Base-by-base conservation (phyloP, 1,140 invertebrate species). In the Pollicipes pollicipes region DNA sequence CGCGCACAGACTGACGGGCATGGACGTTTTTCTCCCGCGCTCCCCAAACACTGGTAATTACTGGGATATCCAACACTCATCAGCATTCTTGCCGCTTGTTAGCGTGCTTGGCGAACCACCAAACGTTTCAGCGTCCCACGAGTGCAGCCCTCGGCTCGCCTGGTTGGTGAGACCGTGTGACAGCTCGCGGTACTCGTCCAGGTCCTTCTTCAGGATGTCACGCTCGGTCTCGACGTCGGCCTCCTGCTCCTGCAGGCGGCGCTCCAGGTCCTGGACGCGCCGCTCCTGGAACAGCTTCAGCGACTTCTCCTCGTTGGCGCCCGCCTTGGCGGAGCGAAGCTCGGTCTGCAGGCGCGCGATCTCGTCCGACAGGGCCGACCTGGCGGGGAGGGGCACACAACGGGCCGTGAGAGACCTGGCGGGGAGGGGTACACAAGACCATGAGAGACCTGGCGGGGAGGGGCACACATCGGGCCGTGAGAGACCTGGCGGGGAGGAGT, bases 251-350 rank as follows among this genome's bases (percentile, higher is more conserved):
- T 71, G 31, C 16, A 73, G 69, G 10, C 70, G 70, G 3, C 70
- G 70, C 66, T 75, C 74, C 30, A 77, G 63, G 30, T 75, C 75
- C 37, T 81, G 78, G 0, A 79, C 75, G 73, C 82, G 78, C 74
- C 79, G 78, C 75, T 89, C 86, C 0, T 83, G 82, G 0, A 82
- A 75, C 0, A 85, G 72, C 72, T 83, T 88, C 45, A 82, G 76
- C 0, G 84, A 82, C 73, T 84, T 85, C 70, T 86, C 83, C 72
- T 85, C 83, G 64, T 84, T 78, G 31, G 75, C 68, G 6, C 71
- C 31, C 8, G 71, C 71, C 32, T 73, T 73, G 10, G 74, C 68
- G 16, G 71, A 72, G 70, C 72, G 82, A 0, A 84, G 75, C 1
- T 80, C 78, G 28, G 74, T 73, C 63, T 78, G 73, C 16, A 77